Evolutionary conservation across 2,113 vertebrate genomes (phyloP), one percentile per base, ranked within the genome.

Genomic region (Mormyrus lacerda): DNA sequence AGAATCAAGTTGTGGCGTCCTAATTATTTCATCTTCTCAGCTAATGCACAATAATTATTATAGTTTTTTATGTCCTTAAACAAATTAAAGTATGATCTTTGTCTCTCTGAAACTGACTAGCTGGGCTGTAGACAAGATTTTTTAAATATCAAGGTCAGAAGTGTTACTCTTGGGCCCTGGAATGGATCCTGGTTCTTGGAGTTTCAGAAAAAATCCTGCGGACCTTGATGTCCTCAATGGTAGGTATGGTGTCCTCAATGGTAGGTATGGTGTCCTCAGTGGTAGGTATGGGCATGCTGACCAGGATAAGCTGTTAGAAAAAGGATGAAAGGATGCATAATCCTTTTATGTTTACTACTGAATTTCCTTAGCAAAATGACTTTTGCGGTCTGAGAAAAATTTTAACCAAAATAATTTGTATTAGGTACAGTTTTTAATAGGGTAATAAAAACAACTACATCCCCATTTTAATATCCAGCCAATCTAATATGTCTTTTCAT

Each of bases 31-130:
- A 88, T 90, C 85, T 82, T 88, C 85, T 50, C n/a, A 92, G 85
- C 48, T 91, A 92, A 92, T 92, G 90, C 87, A 89, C 88, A 93
- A 92, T 83, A 90, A 93, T 93, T 93, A 88, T 92, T 84, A 84
- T 82, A 82, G 76, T 88, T 89, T 90, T 86, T 79, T 45, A 21
- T 24, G 35, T 45, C 21, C 88, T 73, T 85, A n/a, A 45, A 85
- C 4, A 45, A 21, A 9, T 44, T 27, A n/a, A 85, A n/a, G 39
- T 42, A 42, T 39, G 76, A 42, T 82, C 76, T 44, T 39, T 44
- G 4, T 35, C 19, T 17, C 76, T 21, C 3, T 82, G 76, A 82
- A 13, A 82, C 39, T 39, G 39, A 35, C 35, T 79, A 79, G 3
- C 35, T 0, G 31, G 31, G 35, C 73, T 11, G n/a, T 15, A 61